These are phyloP conservation scores for Willowsia nigromaculata DNA, from an alignment of 2,888 invertebrate genomes.

Conservation along the genomic window DNA sequence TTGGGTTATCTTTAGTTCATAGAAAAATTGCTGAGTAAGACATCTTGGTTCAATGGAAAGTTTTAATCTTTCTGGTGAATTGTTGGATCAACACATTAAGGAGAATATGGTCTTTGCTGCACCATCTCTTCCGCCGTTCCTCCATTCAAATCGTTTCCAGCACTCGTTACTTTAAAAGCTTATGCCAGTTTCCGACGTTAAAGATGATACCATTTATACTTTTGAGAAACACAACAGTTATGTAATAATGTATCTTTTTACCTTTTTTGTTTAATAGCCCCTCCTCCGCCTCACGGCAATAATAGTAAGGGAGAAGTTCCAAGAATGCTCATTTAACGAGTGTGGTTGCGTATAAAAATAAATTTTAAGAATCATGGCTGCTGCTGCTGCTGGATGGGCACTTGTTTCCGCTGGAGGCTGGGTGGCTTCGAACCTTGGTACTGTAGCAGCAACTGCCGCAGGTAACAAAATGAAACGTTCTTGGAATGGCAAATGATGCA, in stretches of 20 bases:
- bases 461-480: background rate
- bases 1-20: too few relatives aligned
- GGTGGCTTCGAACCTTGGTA: constrained; percentile 35
- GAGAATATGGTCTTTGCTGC: background rate
- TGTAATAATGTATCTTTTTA: background rate
- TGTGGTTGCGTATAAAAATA: background rate
- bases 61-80: too few relatives aligned
- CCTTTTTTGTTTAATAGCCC: background rate
- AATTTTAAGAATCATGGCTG: background rate
- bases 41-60: too few relatives aligned
- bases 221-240: too few relatives aligned
- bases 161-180: background rate
- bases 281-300: background rate
- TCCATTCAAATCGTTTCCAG: background rate
- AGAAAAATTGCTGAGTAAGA: too few relatives aligned
- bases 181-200: background rate
- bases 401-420: constrained; percentile 45
- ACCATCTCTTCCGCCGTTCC: background rate
- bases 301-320: background rate
- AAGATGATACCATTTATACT: too few relatives aligned
- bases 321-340: background rate
- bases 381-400: constrained; percentile 44
- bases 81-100: background rate
- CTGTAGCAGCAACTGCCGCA: constrained; percentile 38
- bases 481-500: background rate